phyloP scores from a whole-genome alignment of 2,888 invertebrate genomes.

The Tenodera sinensis region DNA sequence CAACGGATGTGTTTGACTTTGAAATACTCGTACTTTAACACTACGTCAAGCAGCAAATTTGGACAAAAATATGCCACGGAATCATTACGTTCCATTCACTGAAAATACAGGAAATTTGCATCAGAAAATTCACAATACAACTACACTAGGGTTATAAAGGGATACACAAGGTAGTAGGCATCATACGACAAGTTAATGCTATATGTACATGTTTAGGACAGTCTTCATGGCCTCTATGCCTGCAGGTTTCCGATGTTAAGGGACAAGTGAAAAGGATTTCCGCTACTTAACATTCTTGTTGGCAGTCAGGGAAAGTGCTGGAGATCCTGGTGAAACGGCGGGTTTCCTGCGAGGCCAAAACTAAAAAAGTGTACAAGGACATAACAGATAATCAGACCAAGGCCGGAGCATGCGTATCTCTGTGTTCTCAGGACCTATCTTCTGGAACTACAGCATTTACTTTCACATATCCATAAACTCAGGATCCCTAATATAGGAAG shows the following conservation, averaged over 20 bases:
- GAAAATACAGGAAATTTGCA: too few relatives aligned
- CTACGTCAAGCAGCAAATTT: too few relatives aligned
- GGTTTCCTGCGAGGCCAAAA: neutral
- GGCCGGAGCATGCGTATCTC: neutral
- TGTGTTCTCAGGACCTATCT: neutral
- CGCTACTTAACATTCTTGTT: neutral
- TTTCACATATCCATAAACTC: too few relatives aligned
- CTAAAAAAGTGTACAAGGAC: neutral
- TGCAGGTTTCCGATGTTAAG: neutral
- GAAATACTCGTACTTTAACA: neutral
- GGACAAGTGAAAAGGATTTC: neutral
- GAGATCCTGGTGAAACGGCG: neutral
- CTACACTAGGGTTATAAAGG: too few relatives aligned
- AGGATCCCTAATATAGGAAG: too few relatives aligned
- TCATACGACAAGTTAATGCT: too few relatives aligned
- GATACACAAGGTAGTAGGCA: too few relatives aligned
- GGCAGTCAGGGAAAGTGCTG: neutral
- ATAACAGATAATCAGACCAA: neutral
- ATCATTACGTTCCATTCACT: too few relatives aligned
- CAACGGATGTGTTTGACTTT: neutral
- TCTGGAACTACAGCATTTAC: neutral
- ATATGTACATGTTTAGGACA: too few relatives aligned
- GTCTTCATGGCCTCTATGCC: neutral
- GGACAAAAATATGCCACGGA: too few relatives aligned
- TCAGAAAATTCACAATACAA: too few relatives aligned